Conservation (phyloP, 2,113 vertebrate genomes). For the Podarcis muralis region DNA sequence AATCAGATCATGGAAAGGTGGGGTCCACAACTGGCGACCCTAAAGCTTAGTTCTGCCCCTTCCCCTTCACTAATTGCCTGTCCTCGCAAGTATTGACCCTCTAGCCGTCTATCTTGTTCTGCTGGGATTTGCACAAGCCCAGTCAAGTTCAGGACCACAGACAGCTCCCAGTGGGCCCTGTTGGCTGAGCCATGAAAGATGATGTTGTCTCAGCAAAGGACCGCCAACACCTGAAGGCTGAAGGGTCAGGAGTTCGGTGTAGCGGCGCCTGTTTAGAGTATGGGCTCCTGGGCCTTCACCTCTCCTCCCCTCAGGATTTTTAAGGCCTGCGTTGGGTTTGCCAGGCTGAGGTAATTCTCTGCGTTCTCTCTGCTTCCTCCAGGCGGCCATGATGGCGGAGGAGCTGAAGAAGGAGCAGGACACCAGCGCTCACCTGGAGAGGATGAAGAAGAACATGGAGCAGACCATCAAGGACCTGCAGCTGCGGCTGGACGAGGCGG, state of each 20-base stretch:
- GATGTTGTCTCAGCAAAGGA: not conserved
- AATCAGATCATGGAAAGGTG: not conserved
- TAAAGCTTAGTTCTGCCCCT: not conserved
- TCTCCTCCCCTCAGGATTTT: not conserved
- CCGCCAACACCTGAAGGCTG: no score
- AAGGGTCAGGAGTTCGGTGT: not conserved
- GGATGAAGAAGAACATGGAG: conserved; percentile 97
- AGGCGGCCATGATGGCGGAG: conserved; percentile 45
- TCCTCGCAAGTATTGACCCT: not conserved
- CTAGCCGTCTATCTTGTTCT: no score
- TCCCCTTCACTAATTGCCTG: no score
- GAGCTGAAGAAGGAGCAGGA: conserved; percentile 80
- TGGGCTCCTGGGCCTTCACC: not conserved
- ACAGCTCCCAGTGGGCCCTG: not conserved
- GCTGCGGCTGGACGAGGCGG: conserved; percentile 83
- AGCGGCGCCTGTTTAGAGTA: not conserved
- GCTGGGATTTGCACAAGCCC: no score
- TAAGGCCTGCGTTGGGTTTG: not conserved
- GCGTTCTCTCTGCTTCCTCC: not conserved
- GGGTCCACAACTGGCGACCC: accelerated
- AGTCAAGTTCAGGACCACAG: not conserved
- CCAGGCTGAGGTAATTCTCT: not conserved
- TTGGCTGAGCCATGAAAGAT: not conserved
- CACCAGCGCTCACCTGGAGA: conserved; percentile 86
- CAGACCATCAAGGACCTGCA: conserved; percentile 88